These are phyloP conservation scores for Bombus haemorrhoidalis DNA, from an alignment of 1,140 invertebrate genomes.

Conservation along the genomic window DNA sequence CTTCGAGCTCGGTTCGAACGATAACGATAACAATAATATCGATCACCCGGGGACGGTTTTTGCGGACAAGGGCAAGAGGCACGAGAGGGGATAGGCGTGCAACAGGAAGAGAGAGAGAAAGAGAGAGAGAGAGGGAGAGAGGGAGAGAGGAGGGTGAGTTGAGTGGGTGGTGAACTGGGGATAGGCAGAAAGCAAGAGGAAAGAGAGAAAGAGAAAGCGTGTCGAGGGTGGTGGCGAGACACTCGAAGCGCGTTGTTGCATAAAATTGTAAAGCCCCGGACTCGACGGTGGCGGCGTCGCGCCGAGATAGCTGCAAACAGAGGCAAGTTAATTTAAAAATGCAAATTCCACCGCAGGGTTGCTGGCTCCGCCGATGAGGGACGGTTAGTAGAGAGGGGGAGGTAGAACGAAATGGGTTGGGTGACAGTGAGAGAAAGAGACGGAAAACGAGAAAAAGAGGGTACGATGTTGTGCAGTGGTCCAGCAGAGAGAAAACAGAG, in stretches of 20 bases:
- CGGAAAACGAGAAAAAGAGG: conserved; percentile 19
- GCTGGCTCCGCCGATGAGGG: conserved; percentile 28
- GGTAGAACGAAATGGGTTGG: conserved; percentile 17
- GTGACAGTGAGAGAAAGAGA: conserved; percentile 23
- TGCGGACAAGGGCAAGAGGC: conserved; percentile 25
- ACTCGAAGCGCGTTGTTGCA: conserved; percentile 75
- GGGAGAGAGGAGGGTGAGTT: not conserved
- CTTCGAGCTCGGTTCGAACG: conserved; percentile 35
- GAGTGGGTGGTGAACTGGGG: not conserved
- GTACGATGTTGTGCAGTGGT: too few species aligned
- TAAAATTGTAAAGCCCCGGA: conserved; percentile 81
- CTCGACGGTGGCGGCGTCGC: conserved; percentile 52
- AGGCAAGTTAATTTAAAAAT: conserved; percentile 83
- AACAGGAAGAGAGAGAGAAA: not conserved
- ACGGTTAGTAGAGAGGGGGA: not conserved
- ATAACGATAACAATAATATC: conserved; percentile 60
- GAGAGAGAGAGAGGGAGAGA: too few species aligned
- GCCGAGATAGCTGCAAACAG: conserved; percentile 82
- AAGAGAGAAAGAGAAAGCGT: not conserved
- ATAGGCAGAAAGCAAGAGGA: not conserved
- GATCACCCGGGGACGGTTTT: conserved; percentile 39
- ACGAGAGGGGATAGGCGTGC: not conserved
- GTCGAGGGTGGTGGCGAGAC: conserved; percentile 25
- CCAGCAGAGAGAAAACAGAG: not conserved
- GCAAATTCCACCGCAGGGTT: conserved; percentile 78